Evolutionary conservation across 2,888 invertebrate genomes (phyloP).

Genomic region (Erpobdella octoculata): DNA sequence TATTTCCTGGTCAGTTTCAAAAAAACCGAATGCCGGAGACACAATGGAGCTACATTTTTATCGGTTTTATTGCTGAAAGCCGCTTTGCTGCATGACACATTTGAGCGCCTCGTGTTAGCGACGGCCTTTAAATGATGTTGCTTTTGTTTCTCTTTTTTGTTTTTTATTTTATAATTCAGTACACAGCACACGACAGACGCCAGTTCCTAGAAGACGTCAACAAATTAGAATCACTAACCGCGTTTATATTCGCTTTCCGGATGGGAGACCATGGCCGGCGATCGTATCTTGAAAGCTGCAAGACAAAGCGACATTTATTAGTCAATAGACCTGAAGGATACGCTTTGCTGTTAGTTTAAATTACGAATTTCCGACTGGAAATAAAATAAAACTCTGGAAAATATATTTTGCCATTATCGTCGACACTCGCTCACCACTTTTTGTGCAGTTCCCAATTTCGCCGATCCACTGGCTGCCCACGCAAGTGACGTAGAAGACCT

Average conservation of each 20-base stretch:
- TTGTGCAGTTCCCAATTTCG: constrained; percentile 32
- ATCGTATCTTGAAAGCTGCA: constrained; percentile 1
- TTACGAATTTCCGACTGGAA: too few relatives aligned
- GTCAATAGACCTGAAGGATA: not conserved
- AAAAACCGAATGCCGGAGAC: not conserved
- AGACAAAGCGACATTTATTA: not conserved
- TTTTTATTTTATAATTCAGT: too few relatives aligned
- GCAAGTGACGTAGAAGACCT: constrained; percentile 34
- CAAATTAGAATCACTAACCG: not conserved
- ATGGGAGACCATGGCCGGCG: constrained; percentile 12
- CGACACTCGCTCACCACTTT: constrained; percentile 20
- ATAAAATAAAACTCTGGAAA: too few relatives aligned
- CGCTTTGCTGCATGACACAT: too few relatives aligned
- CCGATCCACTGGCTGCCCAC: constrained; percentile 29
- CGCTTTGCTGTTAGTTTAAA: too few relatives aligned
- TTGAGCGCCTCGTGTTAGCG: too few relatives aligned
- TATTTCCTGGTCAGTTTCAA: too few relatives aligned
- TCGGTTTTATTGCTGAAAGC: not conserved
- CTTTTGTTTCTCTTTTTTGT: not conserved
- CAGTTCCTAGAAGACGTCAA: too few relatives aligned
- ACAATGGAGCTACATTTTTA: not conserved
- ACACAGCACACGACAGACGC: too few relatives aligned
- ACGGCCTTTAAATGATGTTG: too few relatives aligned
- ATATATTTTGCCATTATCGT: too few relatives aligned
- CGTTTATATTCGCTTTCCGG: constrained; percentile 3